Base-by-base conservation (phyloP, 2,113 vertebrate species). In the Misgurnus anguillicaudatus region DNA sequence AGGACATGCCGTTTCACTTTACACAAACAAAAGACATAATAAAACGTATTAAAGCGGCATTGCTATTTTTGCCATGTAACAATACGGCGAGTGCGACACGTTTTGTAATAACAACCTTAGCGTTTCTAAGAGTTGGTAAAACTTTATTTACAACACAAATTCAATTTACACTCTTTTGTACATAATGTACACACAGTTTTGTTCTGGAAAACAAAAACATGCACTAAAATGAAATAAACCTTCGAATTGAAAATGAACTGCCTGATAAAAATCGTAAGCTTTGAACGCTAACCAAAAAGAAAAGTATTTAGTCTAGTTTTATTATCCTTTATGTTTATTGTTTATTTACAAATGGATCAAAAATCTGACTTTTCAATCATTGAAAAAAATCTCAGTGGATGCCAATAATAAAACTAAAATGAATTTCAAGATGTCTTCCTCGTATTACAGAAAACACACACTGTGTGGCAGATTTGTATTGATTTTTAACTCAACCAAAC, bases 131-230 rank as follows among this genome's bases (percentile, higher is more conserved):
- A 48, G 67, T 36, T 36, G 53, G 16, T 53, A n/a, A 38, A 70
- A 31, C 66, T 24, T 91, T 88, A 85, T 89, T 87, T 87, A 87
- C 85, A 89, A 85, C 88, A 88, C 64, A 87, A 85, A 76, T 73
- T 63, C 68, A 60, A 79, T 55, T 61, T 61, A 78, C 70, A 42
- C 60, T 10, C 21, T 24, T 79, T 67, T 83, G 61, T 80, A 77
- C 75, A 83, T 73, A 84, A 77, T 47, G 62, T 79, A 82, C 84
- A 87, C 21, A 80, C 21, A 41, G 82, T 70, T 55, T 48, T 70
- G 62, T 51, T 38, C 64, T 68, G 82, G 82, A 63, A 71, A 79
- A 84, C 82, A 76, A 19, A 53, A 65, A 13, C 47, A 53, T 53
- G 31, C 51, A 19, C 36, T 71, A 19, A 16, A 53, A 11, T 6